Conservation (phyloP, 2,888 invertebrate species). For the Tetragonula carbonaria region DNA sequence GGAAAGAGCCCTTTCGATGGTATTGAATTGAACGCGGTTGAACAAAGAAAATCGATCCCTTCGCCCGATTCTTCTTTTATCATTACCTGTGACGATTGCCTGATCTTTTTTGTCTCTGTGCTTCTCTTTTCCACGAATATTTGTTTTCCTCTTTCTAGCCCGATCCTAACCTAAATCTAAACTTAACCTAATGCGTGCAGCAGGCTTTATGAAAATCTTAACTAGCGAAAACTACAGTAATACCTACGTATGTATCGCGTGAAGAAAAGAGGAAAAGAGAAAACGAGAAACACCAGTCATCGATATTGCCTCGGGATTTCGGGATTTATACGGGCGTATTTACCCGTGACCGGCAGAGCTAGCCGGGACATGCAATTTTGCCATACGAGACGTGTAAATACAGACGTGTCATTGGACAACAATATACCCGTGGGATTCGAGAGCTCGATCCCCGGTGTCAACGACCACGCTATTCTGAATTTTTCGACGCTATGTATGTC, state of each 20-base stretch:
- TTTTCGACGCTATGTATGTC: constrained; percentile 70
- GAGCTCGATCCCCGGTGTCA: constrained; percentile 50
- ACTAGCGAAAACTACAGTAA: too few species aligned
- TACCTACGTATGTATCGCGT: too few species aligned
- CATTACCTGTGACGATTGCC: neutral
- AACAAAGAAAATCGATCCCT: constrained; percentile 16
- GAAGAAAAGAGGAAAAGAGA: neutral
- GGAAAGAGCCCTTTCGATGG: constrained; percentile 13
- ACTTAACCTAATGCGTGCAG: too few species aligned
- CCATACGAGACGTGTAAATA: constrained; percentile 58
- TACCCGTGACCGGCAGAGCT: constrained; percentile 33
- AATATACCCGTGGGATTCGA: constrained; percentile 79
- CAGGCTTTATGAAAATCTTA: too few species aligned
- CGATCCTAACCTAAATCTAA: too few species aligned
- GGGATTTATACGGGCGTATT: constrained; percentile 66
- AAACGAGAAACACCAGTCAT: constrained; percentile 53
- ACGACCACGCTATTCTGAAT: constrained; percentile 57
- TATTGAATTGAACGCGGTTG: neutral
- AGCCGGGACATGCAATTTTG: constrained; percentile 58
- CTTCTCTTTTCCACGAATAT: neutral
- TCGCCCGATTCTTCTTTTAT: constrained; percentile 2
- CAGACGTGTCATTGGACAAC: constrained; percentile 71
- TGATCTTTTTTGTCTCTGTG: neutral
- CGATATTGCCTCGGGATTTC: constrained; percentile 49
- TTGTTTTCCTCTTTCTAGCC: too few species aligned